These are phyloP conservation scores for Lasius platythorax DNA, from an alignment of 2,888 invertebrate genomes.

Conservation along the genomic window DNA sequence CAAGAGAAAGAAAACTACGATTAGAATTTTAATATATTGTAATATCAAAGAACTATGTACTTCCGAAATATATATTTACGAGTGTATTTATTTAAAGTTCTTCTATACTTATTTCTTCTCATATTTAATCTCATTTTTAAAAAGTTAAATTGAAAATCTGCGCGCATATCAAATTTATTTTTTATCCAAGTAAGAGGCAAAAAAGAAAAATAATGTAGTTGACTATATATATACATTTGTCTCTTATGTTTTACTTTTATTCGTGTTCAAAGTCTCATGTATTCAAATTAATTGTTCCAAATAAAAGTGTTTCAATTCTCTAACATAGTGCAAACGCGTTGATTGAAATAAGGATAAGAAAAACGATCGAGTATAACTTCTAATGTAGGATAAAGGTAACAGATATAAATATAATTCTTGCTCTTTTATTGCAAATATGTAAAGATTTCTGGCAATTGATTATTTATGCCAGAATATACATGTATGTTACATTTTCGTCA, in stretches of 20 bases:
- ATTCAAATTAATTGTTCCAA: background rate
- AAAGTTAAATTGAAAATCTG: background rate
- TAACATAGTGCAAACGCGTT: background rate
- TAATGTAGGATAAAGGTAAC: background rate
- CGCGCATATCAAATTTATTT: background rate
- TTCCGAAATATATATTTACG: conserved; percentile 45
- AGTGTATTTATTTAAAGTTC: background rate
- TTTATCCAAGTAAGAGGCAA: background rate
- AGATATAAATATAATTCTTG: background rate
- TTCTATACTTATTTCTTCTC: background rate
- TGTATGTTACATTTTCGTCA: background rate
- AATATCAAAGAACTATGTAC: conserved; percentile 18
- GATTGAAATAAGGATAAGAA: background rate
- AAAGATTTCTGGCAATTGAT: background rate
- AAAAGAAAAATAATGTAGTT: background rate
- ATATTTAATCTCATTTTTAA: background rate
- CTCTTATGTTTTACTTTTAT: background rate
- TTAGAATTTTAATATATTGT: conserved; percentile 6
- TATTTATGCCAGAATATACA: background rate
- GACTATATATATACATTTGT: background rate
- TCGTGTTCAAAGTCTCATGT: background rate
- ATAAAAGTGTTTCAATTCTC: background rate
- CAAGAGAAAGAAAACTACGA: background rate
- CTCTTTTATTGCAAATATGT: background rate
- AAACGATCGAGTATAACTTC: background rate